These are phyloP conservation scores for Fregetta grallaria DNA, from an alignment of 2,113 vertebrate species.

Conservation along the genomic window DNA sequence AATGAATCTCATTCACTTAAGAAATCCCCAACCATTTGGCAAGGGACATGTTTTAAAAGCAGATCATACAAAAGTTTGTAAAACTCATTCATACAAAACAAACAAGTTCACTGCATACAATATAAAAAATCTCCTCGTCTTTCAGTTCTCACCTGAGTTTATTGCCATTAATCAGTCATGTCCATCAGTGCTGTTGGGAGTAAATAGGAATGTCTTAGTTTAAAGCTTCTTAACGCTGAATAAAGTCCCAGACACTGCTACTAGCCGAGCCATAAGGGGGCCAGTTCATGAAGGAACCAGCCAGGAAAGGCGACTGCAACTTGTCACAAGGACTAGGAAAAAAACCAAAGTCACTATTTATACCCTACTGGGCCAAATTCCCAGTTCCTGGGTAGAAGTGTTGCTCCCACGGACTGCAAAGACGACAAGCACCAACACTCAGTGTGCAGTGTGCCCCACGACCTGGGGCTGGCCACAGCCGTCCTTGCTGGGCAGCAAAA, in stretches of 20 bases:
- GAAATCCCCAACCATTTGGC: conserved; percentile 14
- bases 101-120: not conserved
- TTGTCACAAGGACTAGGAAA: not conserved
- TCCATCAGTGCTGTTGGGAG: not conserved
- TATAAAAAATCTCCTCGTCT: not conserved
- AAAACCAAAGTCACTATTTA: not conserved
- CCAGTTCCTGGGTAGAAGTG: not conserved
- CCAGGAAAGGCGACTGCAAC: not conserved
- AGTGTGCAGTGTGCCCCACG: not conserved
- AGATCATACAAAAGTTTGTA: rapidly evolving
- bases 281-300: not conserved
- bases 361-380: not conserved
- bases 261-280: not conserved
- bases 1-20: conserved; percentile 22
- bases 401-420: not conserved
- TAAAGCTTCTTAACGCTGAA: conserved; percentile 14
- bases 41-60: not conserved
- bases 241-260: not conserved
- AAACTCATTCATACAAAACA: not conserved
- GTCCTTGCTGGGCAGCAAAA: not conserved
- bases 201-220: conserved; percentile 6
- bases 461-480: not conserved
- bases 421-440: not conserved
- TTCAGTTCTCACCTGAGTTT: not conserved
- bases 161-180: not conserved